Base-by-base conservation (phyloP, 2,797 vertebrate genomes). In the Gymnothorax reevesii region DNA sequence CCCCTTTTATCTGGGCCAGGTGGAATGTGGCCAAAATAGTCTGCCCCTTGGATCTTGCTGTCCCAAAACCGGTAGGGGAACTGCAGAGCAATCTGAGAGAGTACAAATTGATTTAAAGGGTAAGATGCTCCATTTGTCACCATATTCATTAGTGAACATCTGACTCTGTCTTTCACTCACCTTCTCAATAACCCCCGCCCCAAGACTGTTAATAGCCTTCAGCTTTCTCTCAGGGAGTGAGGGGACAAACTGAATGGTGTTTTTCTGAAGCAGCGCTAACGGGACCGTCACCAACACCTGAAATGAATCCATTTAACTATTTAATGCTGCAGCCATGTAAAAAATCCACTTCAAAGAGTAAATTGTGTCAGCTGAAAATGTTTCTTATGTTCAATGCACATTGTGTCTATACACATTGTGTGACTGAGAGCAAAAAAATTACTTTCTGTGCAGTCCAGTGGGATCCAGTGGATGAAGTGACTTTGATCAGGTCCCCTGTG, bases 1-100 rank as follows among this genome's bases (percentile, higher is more conserved):
- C 98, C 98, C 88, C 97, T 96, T 77, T 97, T 97, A 90, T 96
- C 97, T 75, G 96, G 96, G 91, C 91, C 92, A 55, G 97, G 97
- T 3, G 98, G 96, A 80, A 97, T 92, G 0, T 99, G 98, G 83
- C 98, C 98, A 87, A 99, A 99, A 92, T 98, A 99, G 92, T 99
- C 98, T 0, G 98, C 98, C 62, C 97, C 97, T 93, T 99, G 97
- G 92, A 99, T 97, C 94, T 99, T 99, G 87, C 90, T 94, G 92
- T 99, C 97, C 98, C 98, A 99, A 93, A 99, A 99, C 91, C 97
- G 95, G 33, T 96, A 97, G 0, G 98, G 97, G 94, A 99, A 99
- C 93, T 98, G 97, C 90, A 99, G 93, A 1, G 97, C 97, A 20
- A 99, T 94, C 98, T 99, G 93, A 8, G 92, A 87, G 88, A 82